These are phyloP conservation scores for Triplophysa bombifrons DNA, from an alignment of 2,797 vertebrate species.

Conservation along the genomic window DNA sequence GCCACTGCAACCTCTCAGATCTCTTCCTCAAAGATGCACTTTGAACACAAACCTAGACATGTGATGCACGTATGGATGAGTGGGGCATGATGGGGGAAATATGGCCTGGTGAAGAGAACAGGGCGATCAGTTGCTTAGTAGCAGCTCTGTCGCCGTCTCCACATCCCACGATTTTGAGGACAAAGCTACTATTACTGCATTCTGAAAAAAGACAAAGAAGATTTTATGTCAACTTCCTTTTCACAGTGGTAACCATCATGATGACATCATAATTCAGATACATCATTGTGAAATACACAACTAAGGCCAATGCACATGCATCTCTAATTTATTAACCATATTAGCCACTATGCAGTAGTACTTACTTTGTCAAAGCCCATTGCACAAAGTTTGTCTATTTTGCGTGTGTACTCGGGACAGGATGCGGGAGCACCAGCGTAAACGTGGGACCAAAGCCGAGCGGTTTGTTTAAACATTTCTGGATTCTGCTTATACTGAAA, in stretches of 20 bases:
- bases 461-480: slow-evolving; percentile 99
- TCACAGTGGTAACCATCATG: background rate
- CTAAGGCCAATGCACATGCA: background rate
- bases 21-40: slow-evolving; percentile 18
- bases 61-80: slow-evolving; percentile 35
- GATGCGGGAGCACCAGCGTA: slow-evolving; percentile 95
- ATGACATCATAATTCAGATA: background rate
- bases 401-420: slow-evolving; percentile 96
- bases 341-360: slow-evolving; percentile 47
- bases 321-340: background rate
- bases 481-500: slow-evolving; percentile 96
- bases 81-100: slow-evolving; percentile 74
- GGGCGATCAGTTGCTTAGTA: slow-evolving; percentile 93
- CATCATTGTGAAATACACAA: background rate
- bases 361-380: slow-evolving; percentile 99
- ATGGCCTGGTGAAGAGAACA: slow-evolving; percentile 70
- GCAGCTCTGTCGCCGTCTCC: slow-evolving; percentile 97
- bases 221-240: no score
- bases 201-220: slow-evolving; percentile 69
- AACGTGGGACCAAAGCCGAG: slow-evolving; percentile 95
- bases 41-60: slow-evolving; percentile 17
- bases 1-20: background rate
- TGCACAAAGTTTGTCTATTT: slow-evolving; percentile 99
- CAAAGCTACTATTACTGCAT: slow-evolving; percentile 99
- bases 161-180: slow-evolving; percentile 99